Evolutionary conservation across 2,797 vertebrate species (phyloP).

Genomic region (Tamandua tetradactyla): DNA sequence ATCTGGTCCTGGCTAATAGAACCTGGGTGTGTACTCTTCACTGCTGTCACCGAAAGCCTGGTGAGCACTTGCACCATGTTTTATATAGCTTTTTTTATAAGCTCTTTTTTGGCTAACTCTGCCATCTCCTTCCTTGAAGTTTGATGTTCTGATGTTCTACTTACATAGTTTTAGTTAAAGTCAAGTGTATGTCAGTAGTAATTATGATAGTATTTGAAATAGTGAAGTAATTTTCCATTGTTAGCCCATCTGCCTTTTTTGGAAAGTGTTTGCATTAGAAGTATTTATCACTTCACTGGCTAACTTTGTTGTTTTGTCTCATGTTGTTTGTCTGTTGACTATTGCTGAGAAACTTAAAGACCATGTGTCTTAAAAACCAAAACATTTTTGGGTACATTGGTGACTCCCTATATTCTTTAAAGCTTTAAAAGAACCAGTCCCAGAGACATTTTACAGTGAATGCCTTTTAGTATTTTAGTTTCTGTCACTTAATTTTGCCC

Average conservation of each 20-base stretch:
- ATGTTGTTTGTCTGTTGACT: not conserved
- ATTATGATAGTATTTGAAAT: not conserved
- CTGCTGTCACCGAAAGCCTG: not conserved
- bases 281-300: not conserved
- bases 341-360: conserved; percentile 25
- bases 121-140: not conserved
- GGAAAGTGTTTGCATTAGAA: conserved; percentile 32
- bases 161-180: not conserved
- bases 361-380: not conserved
- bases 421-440: not conserved
- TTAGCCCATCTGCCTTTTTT: not conserved
- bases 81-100: too few species aligned
- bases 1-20: not conserved
- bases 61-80: not conserved
- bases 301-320: conserved; percentile 22
- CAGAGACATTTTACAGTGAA: not conserved
- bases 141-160: not conserved
- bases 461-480: conserved; percentile 7
- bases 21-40: not conserved
- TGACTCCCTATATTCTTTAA: not conserved
- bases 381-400: not conserved
- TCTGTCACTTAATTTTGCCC: not conserved
- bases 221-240: not conserved
- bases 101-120: not conserved
- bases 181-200: not conserved